Evolutionary conservation across 2,888 invertebrate genomes (phyloP).

Genomic region (Carpatolechia fugitivella): DNA sequence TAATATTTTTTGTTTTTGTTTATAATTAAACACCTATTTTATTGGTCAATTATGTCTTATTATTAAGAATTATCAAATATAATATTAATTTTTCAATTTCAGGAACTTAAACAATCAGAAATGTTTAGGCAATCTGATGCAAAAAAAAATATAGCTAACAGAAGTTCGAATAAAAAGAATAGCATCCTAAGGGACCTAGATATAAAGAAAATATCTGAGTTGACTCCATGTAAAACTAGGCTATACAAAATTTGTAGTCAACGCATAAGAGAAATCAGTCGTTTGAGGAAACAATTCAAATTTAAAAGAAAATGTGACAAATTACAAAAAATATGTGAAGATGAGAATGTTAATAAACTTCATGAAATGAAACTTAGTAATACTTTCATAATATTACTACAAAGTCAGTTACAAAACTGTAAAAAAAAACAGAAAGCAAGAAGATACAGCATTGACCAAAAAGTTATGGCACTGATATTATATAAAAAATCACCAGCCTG

Average conservation of each 20-base stretch:
- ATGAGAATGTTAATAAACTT: background rate
- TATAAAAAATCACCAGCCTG: conserved; percentile 29
- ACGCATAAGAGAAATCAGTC: background rate
- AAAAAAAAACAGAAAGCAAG: conserved; percentile 3
- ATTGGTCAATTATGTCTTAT: too few species aligned
- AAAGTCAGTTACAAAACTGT: conserved; percentile 10
- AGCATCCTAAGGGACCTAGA: too few species aligned
- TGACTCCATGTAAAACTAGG: too few species aligned
- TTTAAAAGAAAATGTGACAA: background rate
- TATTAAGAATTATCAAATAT: too few species aligned
- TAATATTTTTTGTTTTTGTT: too few species aligned
- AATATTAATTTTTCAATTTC: too few species aligned
- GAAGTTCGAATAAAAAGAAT: too few species aligned
- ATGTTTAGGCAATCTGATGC: too few species aligned
- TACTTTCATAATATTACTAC: background rate
- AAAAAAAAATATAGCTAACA: too few species aligned
- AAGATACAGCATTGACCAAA: conserved; percentile 5
- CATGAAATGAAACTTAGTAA: background rate
- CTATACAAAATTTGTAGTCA: background rate
- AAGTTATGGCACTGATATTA: conserved; percentile 12
- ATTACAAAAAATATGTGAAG: background rate
- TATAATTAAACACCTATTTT: too few species aligned
- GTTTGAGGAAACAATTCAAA: background rate
- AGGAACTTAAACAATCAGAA: too few species aligned
- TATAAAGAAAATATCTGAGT: too few species aligned